Percentiles rank a stretch among this genome's conserved stretches.
Evolutionary conservation across 2,888 invertebrate species (phyloP).

Genomic region (Strigamia crassipes): DNA sequence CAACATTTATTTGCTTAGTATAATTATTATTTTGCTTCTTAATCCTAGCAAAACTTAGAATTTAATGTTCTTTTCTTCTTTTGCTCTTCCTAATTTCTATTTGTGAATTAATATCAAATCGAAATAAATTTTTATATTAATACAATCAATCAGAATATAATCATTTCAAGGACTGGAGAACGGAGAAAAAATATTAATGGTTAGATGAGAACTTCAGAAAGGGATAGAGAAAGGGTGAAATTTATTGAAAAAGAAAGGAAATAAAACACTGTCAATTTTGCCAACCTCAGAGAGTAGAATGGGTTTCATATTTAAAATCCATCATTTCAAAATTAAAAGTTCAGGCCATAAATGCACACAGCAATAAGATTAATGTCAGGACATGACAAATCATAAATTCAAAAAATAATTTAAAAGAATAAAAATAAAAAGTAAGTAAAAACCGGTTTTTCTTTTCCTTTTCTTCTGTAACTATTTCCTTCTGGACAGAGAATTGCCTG

Average conservation of each 20-base stretch:
- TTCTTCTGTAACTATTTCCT: conserved; percentile 16
- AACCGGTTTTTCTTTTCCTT: neutral
- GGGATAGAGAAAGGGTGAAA: neutral
- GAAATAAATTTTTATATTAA: neutral
- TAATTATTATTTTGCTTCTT: too few relatives aligned
- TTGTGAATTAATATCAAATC: neutral
- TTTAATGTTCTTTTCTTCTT: too few relatives aligned
- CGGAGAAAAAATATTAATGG: neutral
- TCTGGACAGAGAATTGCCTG: conserved; percentile 30
- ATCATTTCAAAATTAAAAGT: conserved; percentile 25
- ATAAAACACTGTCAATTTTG: conserved; percentile 26
- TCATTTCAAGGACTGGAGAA: neutral
- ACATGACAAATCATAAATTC: conserved; percentile 30
- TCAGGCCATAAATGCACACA: neutral
- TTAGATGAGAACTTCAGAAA: neutral
- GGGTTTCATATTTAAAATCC: conserved; percentile 26
- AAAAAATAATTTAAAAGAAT: neutral
- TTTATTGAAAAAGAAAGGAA: conserved; percentile 14
- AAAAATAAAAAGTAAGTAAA: neutral
- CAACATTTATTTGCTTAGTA: too few relatives aligned
- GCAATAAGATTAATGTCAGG: neutral
- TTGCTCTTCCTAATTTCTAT: neutral
- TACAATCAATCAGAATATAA: neutral
- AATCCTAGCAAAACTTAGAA: too few relatives aligned
- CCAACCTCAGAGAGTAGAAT: conserved; percentile 3